Evolutionary conservation across 2,113 vertebrate genomes (phyloP), one percentile per base, ranked within the genome.

Genomic region (Columba livia): DNA sequence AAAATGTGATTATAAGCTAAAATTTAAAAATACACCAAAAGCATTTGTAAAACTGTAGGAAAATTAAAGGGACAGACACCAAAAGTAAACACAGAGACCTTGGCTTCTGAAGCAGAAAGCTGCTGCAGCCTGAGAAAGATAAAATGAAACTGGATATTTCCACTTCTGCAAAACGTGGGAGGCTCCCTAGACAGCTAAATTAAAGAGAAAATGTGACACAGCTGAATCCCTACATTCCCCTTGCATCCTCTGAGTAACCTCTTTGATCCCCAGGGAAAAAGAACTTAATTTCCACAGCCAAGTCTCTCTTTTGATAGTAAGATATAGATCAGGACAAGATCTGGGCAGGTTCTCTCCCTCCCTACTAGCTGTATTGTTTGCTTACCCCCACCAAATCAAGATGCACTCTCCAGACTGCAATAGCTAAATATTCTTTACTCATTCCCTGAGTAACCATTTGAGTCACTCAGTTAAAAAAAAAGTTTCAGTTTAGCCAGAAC

Each of bases 11-110:
- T 95, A 47, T 93, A 96, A 87, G 70, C 50, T 94, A 74, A 90
- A 96, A 82, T 87, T 75, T 81, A 75, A 94, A 96, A 95, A 90
- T 79, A 85, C 73, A 64, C 23, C 31, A 94, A 86, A 93, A 92
- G 29, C 53, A 21, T 79, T 74, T 86, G 77, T n/a, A 34, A 88
- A 95, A 86, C 57, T 61, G 72, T 69, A 50, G 47, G 47, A 89
- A n/a, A 94, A 93, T 96, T 94, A 96, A 97, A 97, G 92, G 61
- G 57, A 89, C 70, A 82, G 89, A 90, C 36, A 72, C 50, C n/a
- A 64, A 61, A 88, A 90, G 57, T 61, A 92, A 89, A 87, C 0
- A 74, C 53, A n/a, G 15, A 38, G 28, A 69, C 69, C 40, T 28
- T 36, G 40, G 34, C 65, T 93, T 87, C 85, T 13, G 4, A 66